Percentiles rank a stretch among this genome's conserved stretches.
Conservation (phyloP, 2,797 vertebrate genomes). For the Hybognathus amarus region DNA sequence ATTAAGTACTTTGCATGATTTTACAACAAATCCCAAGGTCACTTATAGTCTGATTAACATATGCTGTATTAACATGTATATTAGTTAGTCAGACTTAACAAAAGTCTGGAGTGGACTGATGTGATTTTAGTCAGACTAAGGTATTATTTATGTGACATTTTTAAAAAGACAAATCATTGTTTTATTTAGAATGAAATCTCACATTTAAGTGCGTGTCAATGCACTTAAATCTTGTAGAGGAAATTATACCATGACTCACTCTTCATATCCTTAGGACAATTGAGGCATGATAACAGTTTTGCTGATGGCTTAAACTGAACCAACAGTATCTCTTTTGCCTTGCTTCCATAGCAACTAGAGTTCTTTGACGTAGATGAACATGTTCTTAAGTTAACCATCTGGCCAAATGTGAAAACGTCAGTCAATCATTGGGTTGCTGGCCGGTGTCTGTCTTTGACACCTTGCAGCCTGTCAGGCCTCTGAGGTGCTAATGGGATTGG, state of each 20-base stretch:
- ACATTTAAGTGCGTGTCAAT: neutral
- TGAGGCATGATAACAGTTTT: conserved; percentile 19
- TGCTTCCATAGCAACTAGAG: conserved; percentile 28
- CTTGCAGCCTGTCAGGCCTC: conserved; percentile 58
- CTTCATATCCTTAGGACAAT: conserved; percentile 14
- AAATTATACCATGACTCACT: conserved; percentile 19
- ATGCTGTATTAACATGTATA: neutral
- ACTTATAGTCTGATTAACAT: neutral
- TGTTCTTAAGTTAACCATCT: conserved; percentile 40
- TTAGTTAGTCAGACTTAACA: neutral
- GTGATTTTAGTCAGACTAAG: neutral
- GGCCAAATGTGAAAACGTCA: conserved; percentile 43
- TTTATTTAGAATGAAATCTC: neutral
- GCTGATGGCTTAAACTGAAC: conserved; percentile 22
- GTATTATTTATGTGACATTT: neutral
- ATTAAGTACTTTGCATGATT: neutral
- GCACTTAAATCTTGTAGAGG: neutral
- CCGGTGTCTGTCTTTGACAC: conserved; percentile 31
- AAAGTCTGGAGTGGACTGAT: neutral
- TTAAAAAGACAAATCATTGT: neutral
- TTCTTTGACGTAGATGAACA: conserved; percentile 22
- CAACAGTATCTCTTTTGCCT: neutral
- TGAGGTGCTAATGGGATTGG: conserved; percentile 79
- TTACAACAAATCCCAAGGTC: neutral
- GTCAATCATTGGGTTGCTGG: conserved; percentile 56